Base-by-base conservation (phyloP, 2,113 vertebrate genomes). In the Oncorhynchus mykiss region DNA sequence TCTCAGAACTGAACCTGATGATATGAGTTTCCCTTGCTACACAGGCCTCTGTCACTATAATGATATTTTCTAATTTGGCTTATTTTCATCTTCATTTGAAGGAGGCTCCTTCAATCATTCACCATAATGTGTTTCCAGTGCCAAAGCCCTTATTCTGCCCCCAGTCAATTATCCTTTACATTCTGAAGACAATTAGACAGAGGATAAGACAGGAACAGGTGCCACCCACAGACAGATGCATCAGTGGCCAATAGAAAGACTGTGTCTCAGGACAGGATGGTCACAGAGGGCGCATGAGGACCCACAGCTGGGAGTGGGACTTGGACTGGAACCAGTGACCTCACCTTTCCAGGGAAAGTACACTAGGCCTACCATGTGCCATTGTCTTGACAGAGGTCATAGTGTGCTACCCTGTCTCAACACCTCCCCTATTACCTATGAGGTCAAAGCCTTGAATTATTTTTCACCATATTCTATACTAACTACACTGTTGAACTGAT, bases 171-270 rank as follows among this genome's bases (percentile, higher is more conserved):
- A 79, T 16, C 16, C 76, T 80, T 11, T 78, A 80, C 79, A 77
- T 14, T 25, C 66, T 77, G 7, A 70, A 20, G 62, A 22, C 62
- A 65, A 12, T 65, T 25, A 65, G 27, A n/a, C 20, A 9, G 14
- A 34, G n/a, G 67, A 45, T 68, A 34, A 39, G 31, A 34, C 67
- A 68, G 20, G 73, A 83, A 87, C 85, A 85, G 82, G 86, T 86
- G 88, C 80, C 68, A 67, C 76, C 51, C 51, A 77, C 54, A 62
- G 29, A 57, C 39, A 25, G 72, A 54, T 67, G 78, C 6, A 9
- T 16, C 59, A 62, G 20, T 62, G 51, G 51, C 39, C 54, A 20
- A 20, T 24, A n/a, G 59, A 57, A 57, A 20, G 59, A 62, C 59
- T 62, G 9, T 62, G 59, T 22, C n/a, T 9, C 59, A 62, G 59